Evolutionary conservation across 1,140 invertebrate genomes (phyloP).

Genomic region (Diorhabda carinulata): DNA sequence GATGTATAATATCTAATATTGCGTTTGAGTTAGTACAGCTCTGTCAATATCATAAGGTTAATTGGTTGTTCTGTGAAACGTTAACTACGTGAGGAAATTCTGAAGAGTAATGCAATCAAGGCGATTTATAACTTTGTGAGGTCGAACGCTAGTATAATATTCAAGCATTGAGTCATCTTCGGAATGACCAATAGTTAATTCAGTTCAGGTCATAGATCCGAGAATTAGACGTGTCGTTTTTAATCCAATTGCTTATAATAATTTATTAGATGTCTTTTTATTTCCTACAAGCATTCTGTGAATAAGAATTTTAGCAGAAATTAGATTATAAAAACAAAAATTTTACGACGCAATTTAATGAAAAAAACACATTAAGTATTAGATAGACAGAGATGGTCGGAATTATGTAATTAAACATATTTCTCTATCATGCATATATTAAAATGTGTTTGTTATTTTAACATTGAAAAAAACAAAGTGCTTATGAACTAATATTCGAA

Average conservation of each 20-base stretch:
- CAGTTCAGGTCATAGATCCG: neutral
- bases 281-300: no score
- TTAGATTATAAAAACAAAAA: no score
- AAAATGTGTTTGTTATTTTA: no score
- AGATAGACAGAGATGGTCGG: no score
- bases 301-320: no score
- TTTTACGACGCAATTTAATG: no score
- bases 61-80: conserved; percentile 4
- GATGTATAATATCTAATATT: neutral
- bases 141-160: neutral
- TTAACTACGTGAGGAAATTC: conserved; percentile 12
- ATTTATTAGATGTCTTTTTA: no score
- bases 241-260: neutral
- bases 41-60: neutral
- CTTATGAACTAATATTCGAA: no score
- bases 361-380: no score
- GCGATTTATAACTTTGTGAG: neutral
- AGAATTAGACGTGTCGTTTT: neutral
- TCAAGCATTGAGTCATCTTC: conserved; percentile 1
- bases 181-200: conserved; percentile 1
- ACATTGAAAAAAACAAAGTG: no score
- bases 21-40: neutral
- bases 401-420: no score
- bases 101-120: conserved; percentile 5
- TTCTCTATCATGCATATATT: no score